Evolutionary conservation across 2,113 vertebrate species (phyloP), one percentile per base, ranked within the genome.

Genomic region (Ibidorhyncha struthersii): DNA sequence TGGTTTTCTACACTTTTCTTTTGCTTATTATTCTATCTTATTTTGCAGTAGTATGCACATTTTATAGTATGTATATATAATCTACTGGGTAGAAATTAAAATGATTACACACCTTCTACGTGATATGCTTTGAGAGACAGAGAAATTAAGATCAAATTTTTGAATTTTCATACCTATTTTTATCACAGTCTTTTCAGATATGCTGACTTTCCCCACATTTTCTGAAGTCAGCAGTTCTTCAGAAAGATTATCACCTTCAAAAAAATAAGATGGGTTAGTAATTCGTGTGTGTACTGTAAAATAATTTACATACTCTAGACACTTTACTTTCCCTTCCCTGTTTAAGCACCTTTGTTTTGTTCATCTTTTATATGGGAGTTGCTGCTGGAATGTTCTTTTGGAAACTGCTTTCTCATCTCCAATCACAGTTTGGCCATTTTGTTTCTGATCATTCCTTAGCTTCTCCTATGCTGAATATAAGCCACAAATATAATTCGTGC

Each of bases 91-190:
- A 77, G 49, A 89, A 96, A 87, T 89, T 91, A 93, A 91, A 95
- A 62, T 62, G 7, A 79, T 89, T 71, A 45, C 4, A 27, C 11
- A 32, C 45, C 55, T 82, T 83, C 40, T 79, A 79, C 10, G 53
- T 74, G 17, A 72, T 65, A 69, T 36, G 29, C 34, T 95, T 76
- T 94, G 61, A 93, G 18, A 55, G 61, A 69, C 52, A 93, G 84
- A 95, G 73, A 94, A 93, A 87, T 82, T 92, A 82, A 89, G 89
- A 94, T 82, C 43, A 85, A 72, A 73, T 73, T 87, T 97, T 97
- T 94, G 61, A 85, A 65, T 85, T 52, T 89, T 91, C 11, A 25
- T 88, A 82, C 62, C 38, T 80, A 93, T 82, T 93, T 95, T 95
- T 90, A 93, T 89, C 61, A 56, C 38, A 79, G 36, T 1, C n/a